Evolutionary conservation across 2,797 vertebrate genomes (phyloP).

Genomic region (Nothura maculosa): DNA sequence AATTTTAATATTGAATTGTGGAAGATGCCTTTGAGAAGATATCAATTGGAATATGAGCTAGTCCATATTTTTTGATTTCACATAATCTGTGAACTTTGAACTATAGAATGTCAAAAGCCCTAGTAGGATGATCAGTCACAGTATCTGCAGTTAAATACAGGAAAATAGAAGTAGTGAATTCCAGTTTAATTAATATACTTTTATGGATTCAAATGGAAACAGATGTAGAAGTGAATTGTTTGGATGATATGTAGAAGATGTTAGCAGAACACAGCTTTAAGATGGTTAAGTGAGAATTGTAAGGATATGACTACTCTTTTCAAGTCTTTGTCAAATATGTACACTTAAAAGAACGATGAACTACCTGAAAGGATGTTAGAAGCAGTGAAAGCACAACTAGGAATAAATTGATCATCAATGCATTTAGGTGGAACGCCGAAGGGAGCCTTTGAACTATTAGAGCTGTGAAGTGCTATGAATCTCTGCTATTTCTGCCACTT

Average conservation of each 20-base stretch:
- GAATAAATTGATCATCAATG: rapidly evolving
- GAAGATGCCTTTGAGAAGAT: background rate
- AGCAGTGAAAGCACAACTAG: background rate
- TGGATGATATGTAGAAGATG: background rate
- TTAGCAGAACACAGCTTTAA: background rate
- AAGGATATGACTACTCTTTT: background rate
- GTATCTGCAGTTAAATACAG: background rate
- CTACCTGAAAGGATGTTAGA: background rate
- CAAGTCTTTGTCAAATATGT: background rate
- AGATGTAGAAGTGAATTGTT: background rate
- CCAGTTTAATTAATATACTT: background rate
- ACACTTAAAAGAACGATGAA: background rate
- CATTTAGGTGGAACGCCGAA: background rate
- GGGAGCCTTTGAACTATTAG: background rate
- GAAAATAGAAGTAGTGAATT: background rate
- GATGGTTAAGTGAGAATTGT: background rate
- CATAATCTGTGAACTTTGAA: background rate
- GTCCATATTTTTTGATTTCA: background rate
- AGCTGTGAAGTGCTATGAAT: background rate
- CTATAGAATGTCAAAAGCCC: background rate
- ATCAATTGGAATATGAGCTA: background rate
- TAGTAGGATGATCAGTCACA: background rate
- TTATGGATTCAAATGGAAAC: background rate
- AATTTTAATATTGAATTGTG: background rate
- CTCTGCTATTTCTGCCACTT: too few species aligned